Conservation (phyloP, 2,888 invertebrate species). For the Acrobasis consociella region DNA sequence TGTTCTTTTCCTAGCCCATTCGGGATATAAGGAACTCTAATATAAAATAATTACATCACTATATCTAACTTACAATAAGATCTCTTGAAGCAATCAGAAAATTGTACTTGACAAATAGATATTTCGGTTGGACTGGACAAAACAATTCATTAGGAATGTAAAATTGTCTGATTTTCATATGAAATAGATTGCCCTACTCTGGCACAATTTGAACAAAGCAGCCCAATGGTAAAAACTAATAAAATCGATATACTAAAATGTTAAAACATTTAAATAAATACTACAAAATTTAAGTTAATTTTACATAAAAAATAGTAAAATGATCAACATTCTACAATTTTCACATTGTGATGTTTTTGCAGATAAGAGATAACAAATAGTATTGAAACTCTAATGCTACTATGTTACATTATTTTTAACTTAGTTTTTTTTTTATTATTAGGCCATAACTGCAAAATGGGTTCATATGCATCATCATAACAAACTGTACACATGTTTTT, state of each 20-base stretch:
- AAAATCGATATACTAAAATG: background rate
- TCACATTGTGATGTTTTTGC: constrained; percentile 42
- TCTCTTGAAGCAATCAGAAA: constrained; percentile 63
- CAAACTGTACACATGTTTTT: constrained; percentile 4
- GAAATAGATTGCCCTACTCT: constrained; percentile 38
- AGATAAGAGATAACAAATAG: constrained; percentile 28
- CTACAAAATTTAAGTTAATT: constrained; percentile 40
- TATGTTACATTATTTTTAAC: constrained; percentile 30
- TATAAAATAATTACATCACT: constrained; percentile 52
- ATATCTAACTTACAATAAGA: constrained; percentile 67
- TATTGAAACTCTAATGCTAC: constrained; percentile 7
- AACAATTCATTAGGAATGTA: constrained; percentile 57
- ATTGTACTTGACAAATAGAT: constrained; percentile 70
- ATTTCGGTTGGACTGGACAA: constrained; percentile 37
- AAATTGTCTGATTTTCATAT: constrained; percentile 41
- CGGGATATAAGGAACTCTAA: constrained; percentile 45
- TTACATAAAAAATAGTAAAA: constrained; percentile 44
- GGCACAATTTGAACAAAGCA: constrained; percentile 26
- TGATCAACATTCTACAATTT: constrained; percentile 48
- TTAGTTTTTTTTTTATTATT: constrained; percentile 3
- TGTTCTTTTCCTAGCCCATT: constrained; percentile 53
- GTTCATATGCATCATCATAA: background rate
- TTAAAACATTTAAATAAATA: constrained; percentile 36
- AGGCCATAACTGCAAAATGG: constrained; percentile 15
- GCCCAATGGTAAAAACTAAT: background rate